A percentile compares a stretch with the other conserved stretches of the same genome.
Evolutionary conservation across 92 coral and sea anemone genomes (phyloP).

Genomic region (Pocillopora grandis): DNA sequence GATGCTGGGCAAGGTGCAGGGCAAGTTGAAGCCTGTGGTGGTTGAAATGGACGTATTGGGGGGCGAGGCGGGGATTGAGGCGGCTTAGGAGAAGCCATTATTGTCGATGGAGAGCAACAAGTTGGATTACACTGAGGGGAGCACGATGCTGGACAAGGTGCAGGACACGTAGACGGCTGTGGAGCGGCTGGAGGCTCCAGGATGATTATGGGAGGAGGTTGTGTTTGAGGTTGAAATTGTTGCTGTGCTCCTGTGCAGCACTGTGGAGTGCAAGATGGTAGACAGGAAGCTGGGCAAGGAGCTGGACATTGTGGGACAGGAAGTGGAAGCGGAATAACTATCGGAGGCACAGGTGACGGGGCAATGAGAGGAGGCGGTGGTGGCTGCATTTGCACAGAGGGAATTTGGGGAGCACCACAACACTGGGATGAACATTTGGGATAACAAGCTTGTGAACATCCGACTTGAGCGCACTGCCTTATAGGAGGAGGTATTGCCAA

Average conservation of each 20-base stretch:
- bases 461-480: slow-evolving; percentile 30
- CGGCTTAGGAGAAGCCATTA: slow-evolving; percentile 2
- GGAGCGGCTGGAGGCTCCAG: slow-evolving; percentile 35
- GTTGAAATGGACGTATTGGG: no score
- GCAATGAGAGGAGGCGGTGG: slow-evolving; percentile 22
- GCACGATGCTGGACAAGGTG: slow-evolving; percentile 39
- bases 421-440: slow-evolving; percentile 37
- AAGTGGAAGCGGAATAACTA: slow-evolving; percentile 41
- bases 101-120: slow-evolving; percentile 28
- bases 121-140: slow-evolving; percentile 36
- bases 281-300: slow-evolving; percentile 59
- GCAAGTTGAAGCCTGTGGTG: slow-evolving; percentile 4
- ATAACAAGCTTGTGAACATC: slow-evolving; percentile 27
- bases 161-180: slow-evolving; percentile 30
- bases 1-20: slow-evolving; percentile 41
- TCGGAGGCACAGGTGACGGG: slow-evolving; percentile 23
- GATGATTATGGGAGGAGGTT: slow-evolving; percentile 40
- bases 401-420: slow-evolving; percentile 12
- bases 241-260: slow-evolving; percentile 47
- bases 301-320: slow-evolving; percentile 58
- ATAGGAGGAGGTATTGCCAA: slow-evolving; percentile 13
- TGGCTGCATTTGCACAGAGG: slow-evolving; percentile 1
- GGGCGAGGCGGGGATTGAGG: not conserved
- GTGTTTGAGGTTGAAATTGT: slow-evolving; percentile 8
- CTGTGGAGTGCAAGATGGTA: slow-evolving; percentile 60